Evolutionary conservation across 2,888 invertebrate species (phyloP), one percentile per base, ranked within the genome.

Genomic region (Pheosia tremula): DNA sequence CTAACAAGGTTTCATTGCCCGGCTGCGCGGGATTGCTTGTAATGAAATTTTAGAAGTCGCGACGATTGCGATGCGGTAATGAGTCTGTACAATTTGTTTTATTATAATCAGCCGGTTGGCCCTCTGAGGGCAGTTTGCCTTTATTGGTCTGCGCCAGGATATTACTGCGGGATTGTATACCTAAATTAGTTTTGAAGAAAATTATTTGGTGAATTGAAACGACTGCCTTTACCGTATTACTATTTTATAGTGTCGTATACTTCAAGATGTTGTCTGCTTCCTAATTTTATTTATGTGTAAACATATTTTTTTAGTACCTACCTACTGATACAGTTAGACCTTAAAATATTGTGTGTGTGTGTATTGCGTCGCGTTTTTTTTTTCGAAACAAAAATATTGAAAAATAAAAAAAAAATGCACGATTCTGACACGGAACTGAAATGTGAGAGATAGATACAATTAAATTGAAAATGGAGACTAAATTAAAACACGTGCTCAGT

Each of bases 21-120:
- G 56, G 41, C 53, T 36, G 4, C 53, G 53, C n/a, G 55, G 53
- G 55, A 53, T 53, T 53, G 53, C 53, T 59, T 59, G 49, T 52
- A 50, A 59, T 49, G 57, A 59, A 61, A 62, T 60, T 61, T 59
- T 56, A 53, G 45, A 39, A 47, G 49, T 58, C 55, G 60, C 59
- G 56, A 67, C 70, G 66, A 72, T 74, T 70, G 75, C 61, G 58
- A 60, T 63, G 38, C 58, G 56, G 62, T 75, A 70, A 77, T 72
- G 66, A 67, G 62, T 59, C 45, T 62, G 64, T 65, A 63, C 69
- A 64, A 72, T 75, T 72, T 58, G 60, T 69, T 77, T 75, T 75
- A 71, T 72, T 77, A 68, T 77, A 72, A 71, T 75, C 68, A 66
- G 57, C 37, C 62, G 56, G 61, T 41, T n/a, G 56, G 41, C 65